Evolutionary conservation across 1,140 invertebrate species (phyloP).

Genomic region (Megathymus violae): DNA sequence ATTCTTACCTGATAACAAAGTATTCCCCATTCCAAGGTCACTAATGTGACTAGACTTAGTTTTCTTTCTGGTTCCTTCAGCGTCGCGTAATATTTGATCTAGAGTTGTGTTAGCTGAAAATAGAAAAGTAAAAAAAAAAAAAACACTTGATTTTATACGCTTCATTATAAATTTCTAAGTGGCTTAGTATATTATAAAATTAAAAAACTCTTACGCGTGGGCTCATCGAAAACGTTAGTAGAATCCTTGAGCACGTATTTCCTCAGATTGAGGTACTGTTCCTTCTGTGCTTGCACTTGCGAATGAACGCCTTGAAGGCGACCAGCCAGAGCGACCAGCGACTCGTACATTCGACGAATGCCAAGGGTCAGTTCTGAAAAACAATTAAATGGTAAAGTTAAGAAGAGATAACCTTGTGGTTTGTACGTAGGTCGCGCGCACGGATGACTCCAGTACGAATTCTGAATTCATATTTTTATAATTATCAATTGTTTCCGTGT

Average conservation of each 20-base stretch:
- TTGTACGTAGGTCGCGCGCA: too few species aligned
- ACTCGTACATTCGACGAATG: constrained; percentile 92
- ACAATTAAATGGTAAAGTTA: too few species aligned
- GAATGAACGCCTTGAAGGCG: constrained; percentile 92
- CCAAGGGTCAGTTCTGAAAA: constrained; percentile 88
- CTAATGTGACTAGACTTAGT: constrained; percentile 45
- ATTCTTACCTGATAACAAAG: constrained; percentile 61
- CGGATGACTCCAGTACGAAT: too few species aligned
- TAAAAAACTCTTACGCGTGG: constrained; percentile 46
- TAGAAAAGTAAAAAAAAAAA: constrained; percentile 11
- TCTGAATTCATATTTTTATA: too few species aligned
- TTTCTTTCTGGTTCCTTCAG: constrained; percentile 62
- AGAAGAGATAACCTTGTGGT: too few species aligned
- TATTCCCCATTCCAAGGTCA: constrained; percentile 51
- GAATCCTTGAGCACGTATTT: constrained; percentile 91
- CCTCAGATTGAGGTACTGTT: constrained; percentile 91
- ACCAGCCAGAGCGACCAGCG: constrained; percentile 93
- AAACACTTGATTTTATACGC: too few species aligned
- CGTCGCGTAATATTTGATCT: constrained; percentile 68
- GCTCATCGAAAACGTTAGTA: constrained; percentile 90
- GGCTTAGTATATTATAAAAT: too few species aligned
- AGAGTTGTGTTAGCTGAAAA: constrained; percentile 61
- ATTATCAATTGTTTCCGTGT: too few species aligned
- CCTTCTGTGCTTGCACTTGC: constrained; percentile 90
- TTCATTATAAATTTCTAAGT: too few species aligned